Conservation (phyloP, 2,888 invertebrate genomes). For the Eupithecia subumbrata region DNA sequence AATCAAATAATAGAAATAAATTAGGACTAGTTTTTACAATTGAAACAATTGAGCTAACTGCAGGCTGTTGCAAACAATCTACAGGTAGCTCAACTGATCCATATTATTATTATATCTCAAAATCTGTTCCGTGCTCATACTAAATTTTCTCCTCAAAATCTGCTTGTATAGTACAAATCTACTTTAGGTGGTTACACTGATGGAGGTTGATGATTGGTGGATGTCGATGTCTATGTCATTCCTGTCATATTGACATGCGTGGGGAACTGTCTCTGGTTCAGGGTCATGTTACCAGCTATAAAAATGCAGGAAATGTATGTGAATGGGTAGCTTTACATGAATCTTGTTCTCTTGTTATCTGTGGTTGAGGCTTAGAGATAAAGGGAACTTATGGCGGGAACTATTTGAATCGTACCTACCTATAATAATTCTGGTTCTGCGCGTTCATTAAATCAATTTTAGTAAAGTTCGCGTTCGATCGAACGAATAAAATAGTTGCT, state of each 20-base stretch:
- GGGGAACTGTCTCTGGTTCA: conserved; percentile 20
- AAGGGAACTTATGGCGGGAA: background rate
- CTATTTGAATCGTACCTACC: background rate
- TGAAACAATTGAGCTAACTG: no score
- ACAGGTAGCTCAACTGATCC: no score
- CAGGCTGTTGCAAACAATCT: no score
- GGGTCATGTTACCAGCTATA: background rate
- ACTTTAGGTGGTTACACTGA: background rate
- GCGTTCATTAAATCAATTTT: background rate
- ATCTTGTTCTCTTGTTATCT: background rate
- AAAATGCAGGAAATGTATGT: background rate
- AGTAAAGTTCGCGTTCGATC: no score
- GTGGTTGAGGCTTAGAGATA: background rate
- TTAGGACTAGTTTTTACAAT: no score
- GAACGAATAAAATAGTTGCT: no score
- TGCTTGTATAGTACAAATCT: background rate
- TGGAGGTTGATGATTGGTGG: background rate
- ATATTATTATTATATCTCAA: no score
- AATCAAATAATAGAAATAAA: no score
- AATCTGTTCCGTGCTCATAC: no score
- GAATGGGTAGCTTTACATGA: conserved; percentile 4
- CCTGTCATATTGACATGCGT: conserved; percentile 19
- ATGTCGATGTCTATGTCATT: conserved; percentile 40
- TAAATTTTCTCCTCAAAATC: background rate
- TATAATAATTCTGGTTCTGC: background rate